Evolutionary conservation across 2,888 invertebrate genomes (phyloP), one percentile per base, ranked within the genome.

Genomic region (Campoplex nolae): DNA sequence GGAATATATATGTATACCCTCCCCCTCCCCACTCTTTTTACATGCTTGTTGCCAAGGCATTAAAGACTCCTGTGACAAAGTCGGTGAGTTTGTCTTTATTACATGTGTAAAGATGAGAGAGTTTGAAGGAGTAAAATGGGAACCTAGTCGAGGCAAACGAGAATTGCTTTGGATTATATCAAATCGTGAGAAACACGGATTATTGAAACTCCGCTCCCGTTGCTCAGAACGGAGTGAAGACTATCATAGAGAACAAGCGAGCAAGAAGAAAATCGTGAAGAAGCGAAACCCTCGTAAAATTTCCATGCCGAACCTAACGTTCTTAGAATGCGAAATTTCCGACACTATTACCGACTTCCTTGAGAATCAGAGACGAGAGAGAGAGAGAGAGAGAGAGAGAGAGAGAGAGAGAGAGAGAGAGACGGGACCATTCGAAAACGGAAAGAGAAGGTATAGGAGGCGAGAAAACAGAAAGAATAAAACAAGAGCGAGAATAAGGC

Each of bases 281-380:
- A 28, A 38, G 58, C 45, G 82, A 76, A 76, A 81, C 58, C 71
- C 79, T 84, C 84, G 84, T 83, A 85, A 88, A 87, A 88, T 88
- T 78, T 84, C 56, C 86, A 87, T 85, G 79, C 78, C 77, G 77
- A 83, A 87, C 76, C 74, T 73, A 87, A 77, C 75, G 76, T 74
- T 62, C 18, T n/a, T 68, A 58, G 79, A 88, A 88, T 88, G 79
- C 86, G 68, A 85, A 87, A 85, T 86, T 83, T 83, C 56, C 79
- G 45, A 28, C 56, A 79, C 70, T 45, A 65, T 80, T 71, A 28
- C 16, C 32, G 42, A 70, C 62, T 62, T 56, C 23, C 77, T 35
- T 67, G 74, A 67, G 73, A 85, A 73, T 81, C 23, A 35, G 58
- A 75, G 38, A 62, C 23, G 51, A 28, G 16, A 51, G 38, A 38